Evolutionary conservation across 2,113 vertebrate species (phyloP), one percentile per base, ranked within the genome.

Genomic region (Sinocyclocheilus anshuiensis): DNA sequence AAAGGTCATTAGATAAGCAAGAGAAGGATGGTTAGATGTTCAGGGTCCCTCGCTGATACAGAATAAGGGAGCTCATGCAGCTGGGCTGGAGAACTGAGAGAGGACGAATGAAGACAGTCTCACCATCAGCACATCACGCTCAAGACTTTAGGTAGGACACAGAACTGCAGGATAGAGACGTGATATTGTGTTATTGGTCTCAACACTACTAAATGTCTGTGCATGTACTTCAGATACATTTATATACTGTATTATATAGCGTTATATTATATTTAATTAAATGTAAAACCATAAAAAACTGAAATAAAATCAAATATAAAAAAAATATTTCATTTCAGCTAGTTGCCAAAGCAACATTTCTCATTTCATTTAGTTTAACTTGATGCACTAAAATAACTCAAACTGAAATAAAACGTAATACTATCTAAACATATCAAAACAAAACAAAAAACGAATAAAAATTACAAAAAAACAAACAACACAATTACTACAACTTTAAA

Each of bases 81-180:
- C 90, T 90, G 42, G 85, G 91, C 92, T 93, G 90, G 89, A 92
- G 89, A 89, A 29, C 33, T 24, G 81, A 83, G 24, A 50, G 55
- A 79, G 71, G 55, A 50, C 50, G 39, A 85, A 71, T 69, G 83
- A 84, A 89, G 83, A 88, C 59, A 77, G 89, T 88, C 88, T 9
- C 16, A 88, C 89, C 87, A 87, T 65, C 83, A 57, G 84, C 50
- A 89, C 86, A 81, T 86, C 83, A 83, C 75, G 87, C 84, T 75
- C 16, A 74, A 77, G 12, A 59, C 92, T 92, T 95, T 97, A 98
- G 92, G 97, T 98, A 13, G 97, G 97, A 90, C 97, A 98, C 85
- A 98, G 92, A 88, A 97, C 97, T 98, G 87, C 12, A 1, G 91
- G 91, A 86, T 88, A 89, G 86, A 78, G 15, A 26, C 1, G 39